These are phyloP conservation scores for Syngnathus acus DNA, from an alignment of 2,797 vertebrate species.

Conservation along the genomic window DNA sequence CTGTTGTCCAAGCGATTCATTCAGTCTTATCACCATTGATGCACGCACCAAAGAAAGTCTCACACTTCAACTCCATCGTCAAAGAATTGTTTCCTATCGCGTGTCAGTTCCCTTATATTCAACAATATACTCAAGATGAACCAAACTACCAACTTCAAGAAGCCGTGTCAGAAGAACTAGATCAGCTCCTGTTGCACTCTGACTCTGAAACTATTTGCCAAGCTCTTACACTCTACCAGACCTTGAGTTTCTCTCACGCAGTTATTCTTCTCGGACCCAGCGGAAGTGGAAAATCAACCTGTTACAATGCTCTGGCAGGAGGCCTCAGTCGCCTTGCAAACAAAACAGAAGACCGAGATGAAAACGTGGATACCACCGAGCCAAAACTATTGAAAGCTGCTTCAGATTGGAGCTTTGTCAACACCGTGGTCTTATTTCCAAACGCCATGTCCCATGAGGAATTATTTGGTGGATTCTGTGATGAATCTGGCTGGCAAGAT, in stretches of 20 bases:
- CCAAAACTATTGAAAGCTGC: constrained; percentile 9
- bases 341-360: constrained; percentile 6
- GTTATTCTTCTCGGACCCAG: constrained; percentile 75
- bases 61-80: constrained; percentile 60
- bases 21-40: constrained; percentile 51
- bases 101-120: constrained; percentile 36
- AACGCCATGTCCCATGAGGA: constrained; percentile 72
- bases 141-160: constrained; percentile 41
- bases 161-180: constrained; percentile 61
- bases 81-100: constrained; percentile 66
- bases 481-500: constrained; percentile 63
- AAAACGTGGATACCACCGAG: constrained; percentile 11
- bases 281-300: constrained; percentile 80
- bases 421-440: constrained; percentile 72
- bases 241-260: constrained; percentile 54
- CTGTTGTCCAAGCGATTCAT: constrained; percentile 65
- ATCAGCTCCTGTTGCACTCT: constrained; percentile 47
- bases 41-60: constrained; percentile 41
- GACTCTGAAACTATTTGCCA: constrained; percentile 47
- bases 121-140: constrained; percentile 30
- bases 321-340: constrained; percentile 64
- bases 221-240: constrained; percentile 66
- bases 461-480: constrained; percentile 65
- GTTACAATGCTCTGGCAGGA: constrained; percentile 68
- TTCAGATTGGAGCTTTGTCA: constrained; percentile 48